Percentiles rank a stretch among this genome's conserved stretches.
These are phyloP conservation scores for Gopherus evgoodei DNA, from an alignment of 2,113 vertebrate species.

Conservation along the genomic window DNA sequence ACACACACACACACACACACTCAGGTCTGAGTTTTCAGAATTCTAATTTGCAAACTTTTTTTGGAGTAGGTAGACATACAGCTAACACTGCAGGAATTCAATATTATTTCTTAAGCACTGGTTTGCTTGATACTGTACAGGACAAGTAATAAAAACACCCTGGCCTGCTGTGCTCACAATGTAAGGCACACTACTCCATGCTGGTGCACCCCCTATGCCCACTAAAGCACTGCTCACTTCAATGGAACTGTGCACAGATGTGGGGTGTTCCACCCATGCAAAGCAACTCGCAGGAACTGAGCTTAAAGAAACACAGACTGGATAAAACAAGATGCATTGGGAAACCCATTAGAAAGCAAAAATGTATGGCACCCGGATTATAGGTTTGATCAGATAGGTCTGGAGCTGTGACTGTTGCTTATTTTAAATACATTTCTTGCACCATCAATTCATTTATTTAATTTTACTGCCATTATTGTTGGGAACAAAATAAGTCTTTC, in stretches of 20 bases:
- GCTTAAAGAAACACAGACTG: constrained; percentile 4
- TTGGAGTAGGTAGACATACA: not conserved
- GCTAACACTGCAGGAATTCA: not conserved
- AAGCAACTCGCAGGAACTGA: constrained; percentile 17
- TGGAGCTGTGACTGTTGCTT: not conserved
- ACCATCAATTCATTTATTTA: constrained; percentile 19
- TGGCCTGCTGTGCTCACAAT: not conserved
- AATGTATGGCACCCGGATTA: not conserved
- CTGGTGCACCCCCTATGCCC: not conserved
- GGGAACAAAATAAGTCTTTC: not conserved
- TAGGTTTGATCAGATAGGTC: constrained; percentile 8
- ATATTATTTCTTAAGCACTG: not conserved
- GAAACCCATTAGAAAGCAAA: constrained; percentile 14
- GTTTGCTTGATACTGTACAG: rapidly evolving
- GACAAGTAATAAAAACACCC: not conserved
- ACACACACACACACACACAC: too few species aligned
- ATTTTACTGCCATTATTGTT: not conserved
- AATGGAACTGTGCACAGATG: not conserved
- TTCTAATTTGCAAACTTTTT: constrained; percentile 5
- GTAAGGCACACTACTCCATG: not conserved
- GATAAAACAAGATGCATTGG: not conserved
- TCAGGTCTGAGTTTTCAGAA: not conserved
- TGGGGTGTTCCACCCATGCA: rapidly evolving
- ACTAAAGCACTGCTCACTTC: not conserved
- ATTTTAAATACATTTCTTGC: not conserved